Conservation (phyloP, 2,888 invertebrate genomes). For the Glyphotaelius pellucidus region DNA sequence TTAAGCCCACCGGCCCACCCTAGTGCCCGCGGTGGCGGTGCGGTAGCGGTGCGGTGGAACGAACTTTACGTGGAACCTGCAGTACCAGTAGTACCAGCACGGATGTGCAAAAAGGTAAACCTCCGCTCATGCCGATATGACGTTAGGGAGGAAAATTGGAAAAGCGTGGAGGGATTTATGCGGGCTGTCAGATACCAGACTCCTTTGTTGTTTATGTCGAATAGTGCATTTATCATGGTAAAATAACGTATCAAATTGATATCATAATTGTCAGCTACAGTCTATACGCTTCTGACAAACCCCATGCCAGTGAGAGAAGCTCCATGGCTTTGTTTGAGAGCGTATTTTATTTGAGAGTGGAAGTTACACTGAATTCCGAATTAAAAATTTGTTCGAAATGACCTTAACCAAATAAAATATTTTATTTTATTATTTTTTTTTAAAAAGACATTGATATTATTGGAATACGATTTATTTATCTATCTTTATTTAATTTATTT, state of each 20-base stretch:
- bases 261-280: neutral
- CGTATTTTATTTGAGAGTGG: too few species aligned
- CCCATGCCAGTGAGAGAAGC: neutral
- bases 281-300: neutral
- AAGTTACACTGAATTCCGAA: too few species aligned
- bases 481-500: too few species aligned
- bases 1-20: neutral
- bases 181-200: neutral
- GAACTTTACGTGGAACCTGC: neutral
- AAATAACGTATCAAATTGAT: neutral
- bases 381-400: too few species aligned
- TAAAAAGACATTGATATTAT: too few species aligned
- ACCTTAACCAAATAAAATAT: too few species aligned
- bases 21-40: neutral
- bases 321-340: too few species aligned
- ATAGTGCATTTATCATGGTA: neutral
- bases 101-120: slow-evolving; percentile 4
- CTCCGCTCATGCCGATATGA: neutral
- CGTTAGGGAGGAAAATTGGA: slow-evolving; percentile 9
- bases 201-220: neutral
- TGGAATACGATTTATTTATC: too few species aligned
- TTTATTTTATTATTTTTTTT: too few species aligned
- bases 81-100: neutral
- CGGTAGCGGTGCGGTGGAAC: neutral
- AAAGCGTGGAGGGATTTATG: neutral